Evolutionary conservation across 2,888 invertebrate species (phyloP), one percentile per base, ranked within the genome.

Genomic region (Onthophagus sagittarius): DNA sequence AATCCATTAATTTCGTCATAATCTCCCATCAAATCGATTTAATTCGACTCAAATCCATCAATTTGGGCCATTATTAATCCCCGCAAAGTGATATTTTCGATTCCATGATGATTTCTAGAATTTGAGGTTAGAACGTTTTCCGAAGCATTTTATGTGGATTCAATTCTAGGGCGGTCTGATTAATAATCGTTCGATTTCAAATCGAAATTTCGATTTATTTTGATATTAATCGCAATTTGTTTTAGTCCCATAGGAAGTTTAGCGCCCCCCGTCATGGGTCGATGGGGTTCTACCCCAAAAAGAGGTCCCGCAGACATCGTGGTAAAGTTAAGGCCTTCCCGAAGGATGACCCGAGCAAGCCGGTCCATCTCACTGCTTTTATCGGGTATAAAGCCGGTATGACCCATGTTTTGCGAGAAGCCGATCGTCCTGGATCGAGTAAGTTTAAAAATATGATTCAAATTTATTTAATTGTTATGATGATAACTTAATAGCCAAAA

Each of bases 281-380:
- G 73, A 97, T 99, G 96, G 99, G 98, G 81, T 99, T 99, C 91
- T 95, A 98, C 88, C 99, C 99, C 83, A 99, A 98, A 89, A 99
- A 99, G 88, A 92, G 99, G 80, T 94, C 97, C 79, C 91, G 91
- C 79, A 93, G 98, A 84, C 98, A 98, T 89, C 95, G 98, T 88
- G 99, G 99, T 82, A 99, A 98, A 88, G 96, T 97, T 78, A 99
- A 99, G 96, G 96, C 99, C 73, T 99, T 99, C 90, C 99, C 99
- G 39, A 98, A 95, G 85, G 99, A 99, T 91, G 98, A 99, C 85
- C 88, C 94, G 33, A 92, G 89, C 82, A 99, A 99, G 86, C 99
- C 99, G 64, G 96, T 99, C 2, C 98, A 99, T 87, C 89, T 99
- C 76, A 99, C 99, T 0, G 96, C 98, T 69, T 99, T 99, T 85